Evolutionary conservation across 2,888 invertebrate species (phyloP), one percentile per base, ranked within the genome.

Genomic region (Anthophora plumipes): DNA sequence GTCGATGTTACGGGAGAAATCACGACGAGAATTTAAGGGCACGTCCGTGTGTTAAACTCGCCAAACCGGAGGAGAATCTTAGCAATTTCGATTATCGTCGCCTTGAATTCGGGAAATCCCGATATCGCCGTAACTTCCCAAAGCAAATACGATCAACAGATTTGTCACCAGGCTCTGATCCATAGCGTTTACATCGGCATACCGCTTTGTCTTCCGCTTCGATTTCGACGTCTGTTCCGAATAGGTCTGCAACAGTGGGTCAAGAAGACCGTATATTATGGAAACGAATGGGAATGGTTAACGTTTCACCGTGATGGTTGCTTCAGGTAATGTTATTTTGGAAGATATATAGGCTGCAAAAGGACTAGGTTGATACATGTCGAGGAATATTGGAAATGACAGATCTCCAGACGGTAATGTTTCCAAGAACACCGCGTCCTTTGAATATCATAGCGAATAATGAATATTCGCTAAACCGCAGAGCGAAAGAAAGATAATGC

Each of bases 1-100:
- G 61, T 63, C 41, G 74, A 61, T 43, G 64, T 59, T 39, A 61
- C 75, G 55, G 37, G 39, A 63, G n/a, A 52, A 71, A 76, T 68
- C 74, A 63, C 66, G n/a, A 59, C 8, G 54, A n/a, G 72, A 66
- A 81, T 57, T 73, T 81, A 84, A 76, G 61, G 70, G 70, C 71
- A 69, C 67, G 77, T 76, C 55, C 77, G 73, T 63, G 73, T 63
- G 75, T 77, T 80, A 82, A 87, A 86, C 85, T 84, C 80, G 82
- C 80, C 85, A 84, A 87, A 86, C 83, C 31, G 31, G 31, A 31
- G 87, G 46, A 68, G 87, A 90, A 91, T 90, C 86, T 83, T 73
- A 83, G 85, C 87, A 88, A 91, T 91, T 90, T 90, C 87, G 87
- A 91, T 91, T 91, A 89, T 86, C 84, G 81, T 82, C 82, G 76